These are phyloP conservation scores for Campoplex capitator DNA, from an alignment of 2,888 invertebrate species.

Conservation along the genomic window DNA sequence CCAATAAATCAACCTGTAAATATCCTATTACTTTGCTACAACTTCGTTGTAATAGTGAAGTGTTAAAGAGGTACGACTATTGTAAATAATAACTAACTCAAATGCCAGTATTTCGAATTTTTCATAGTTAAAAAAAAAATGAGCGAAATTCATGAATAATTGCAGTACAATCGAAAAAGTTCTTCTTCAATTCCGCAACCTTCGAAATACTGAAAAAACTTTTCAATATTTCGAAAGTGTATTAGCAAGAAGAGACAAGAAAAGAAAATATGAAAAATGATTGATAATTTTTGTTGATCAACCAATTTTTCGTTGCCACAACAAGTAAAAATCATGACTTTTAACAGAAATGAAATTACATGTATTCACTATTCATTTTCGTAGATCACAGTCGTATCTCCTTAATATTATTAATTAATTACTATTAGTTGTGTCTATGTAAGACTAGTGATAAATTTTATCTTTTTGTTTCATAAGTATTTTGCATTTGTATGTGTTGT, in stretches of 20 bases:
- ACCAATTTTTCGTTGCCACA: background rate
- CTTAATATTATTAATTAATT: constrained; percentile 18
- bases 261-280: background rate
- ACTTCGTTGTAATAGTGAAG: constrained; percentile 32
- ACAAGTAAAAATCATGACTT: background rate
- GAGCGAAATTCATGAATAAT: background rate
- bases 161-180: background rate
- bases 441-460: constrained; percentile 7
- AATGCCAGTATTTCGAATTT: background rate
- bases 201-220: background rate
- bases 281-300: background rate
- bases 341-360: background rate
- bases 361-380: background rate
- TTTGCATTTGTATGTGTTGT: constrained; percentile 17
- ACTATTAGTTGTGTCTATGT: constrained; percentile 22
- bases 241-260: background rate
- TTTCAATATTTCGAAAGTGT: background rate
- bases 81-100: background rate
- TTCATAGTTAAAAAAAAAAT: background rate
- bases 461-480: background rate
- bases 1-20: constrained; percentile 19
- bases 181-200: background rate
- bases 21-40: constrained; percentile 13
- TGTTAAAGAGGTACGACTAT: constrained; percentile 5
- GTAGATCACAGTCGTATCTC: constrained; percentile 15